Conservation (phyloP, 2,888 invertebrate genomes). For the Drosophila fulvimacula region DNA sequence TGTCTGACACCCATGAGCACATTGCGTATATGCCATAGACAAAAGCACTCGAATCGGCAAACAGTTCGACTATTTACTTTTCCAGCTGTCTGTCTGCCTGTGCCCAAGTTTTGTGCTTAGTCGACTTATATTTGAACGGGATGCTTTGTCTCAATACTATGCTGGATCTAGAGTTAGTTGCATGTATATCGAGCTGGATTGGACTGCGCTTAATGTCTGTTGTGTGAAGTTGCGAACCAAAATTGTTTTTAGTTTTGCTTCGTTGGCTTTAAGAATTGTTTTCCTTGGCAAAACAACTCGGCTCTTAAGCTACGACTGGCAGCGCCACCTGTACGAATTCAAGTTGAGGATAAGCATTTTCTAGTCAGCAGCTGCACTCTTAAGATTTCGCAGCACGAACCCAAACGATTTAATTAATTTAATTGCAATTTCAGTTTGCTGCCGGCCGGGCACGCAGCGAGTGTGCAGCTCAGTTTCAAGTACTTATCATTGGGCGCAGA, state of each 20-base stretch:
- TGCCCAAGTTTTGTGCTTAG: slow-evolving; percentile 47
- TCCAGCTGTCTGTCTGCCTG: slow-evolving; percentile 11
- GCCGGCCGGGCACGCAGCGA: slow-evolving; percentile 9
- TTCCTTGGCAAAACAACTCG: not conserved
- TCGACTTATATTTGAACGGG: slow-evolving; percentile 38
- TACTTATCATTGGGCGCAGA: slow-evolving; percentile 71
- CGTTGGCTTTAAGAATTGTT: not conserved
- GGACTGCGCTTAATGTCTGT: slow-evolving; percentile 19
- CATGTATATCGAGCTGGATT: slow-evolving; percentile 11
- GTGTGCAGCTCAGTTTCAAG: slow-evolving; percentile 68
- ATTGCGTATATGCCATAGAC: slow-evolving; percentile 20
- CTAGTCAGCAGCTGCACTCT: slow-evolving; percentile 32
- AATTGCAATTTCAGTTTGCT: slow-evolving; percentile 65
- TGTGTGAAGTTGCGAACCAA: slow-evolving; percentile 24
- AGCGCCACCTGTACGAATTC: slow-evolving; percentile 22
- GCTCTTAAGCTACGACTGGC: not conserved
- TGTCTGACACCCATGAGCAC: slow-evolving; percentile 27
- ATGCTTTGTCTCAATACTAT: slow-evolving; percentile 20
- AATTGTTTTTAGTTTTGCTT: slow-evolving; percentile 8
- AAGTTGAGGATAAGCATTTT: slow-evolving; percentile 1
- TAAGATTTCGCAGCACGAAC: slow-evolving; percentile 34
- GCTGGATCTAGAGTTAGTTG: slow-evolving; percentile 1
- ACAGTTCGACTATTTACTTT: slow-evolving; percentile 35
- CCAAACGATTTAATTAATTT: slow-evolving; percentile 73
- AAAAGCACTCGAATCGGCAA: slow-evolving; percentile 31